A percentile compares a stretch with the other conserved stretches of the same genome.
These are phyloP conservation scores for Pantelozetes paolii DNA, from an alignment of 2,888 invertebrate species.

Conservation along the genomic window DNA sequence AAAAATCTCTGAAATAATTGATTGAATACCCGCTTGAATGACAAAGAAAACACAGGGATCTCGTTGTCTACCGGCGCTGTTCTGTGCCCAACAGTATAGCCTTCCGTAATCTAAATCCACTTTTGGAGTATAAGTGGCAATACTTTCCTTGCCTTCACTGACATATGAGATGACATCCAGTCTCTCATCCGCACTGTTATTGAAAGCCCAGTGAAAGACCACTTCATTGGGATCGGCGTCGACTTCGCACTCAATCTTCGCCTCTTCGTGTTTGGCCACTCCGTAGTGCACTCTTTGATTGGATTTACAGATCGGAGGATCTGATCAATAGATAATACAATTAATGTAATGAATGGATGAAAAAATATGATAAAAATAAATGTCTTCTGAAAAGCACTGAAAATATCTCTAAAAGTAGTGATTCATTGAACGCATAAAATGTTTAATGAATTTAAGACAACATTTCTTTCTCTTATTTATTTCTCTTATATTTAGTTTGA, in stretches of 20 bases:
- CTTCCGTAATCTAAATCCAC: constrained; percentile 45
- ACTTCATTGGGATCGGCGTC: constrained; percentile 48
- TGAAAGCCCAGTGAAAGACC: constrained; percentile 46
- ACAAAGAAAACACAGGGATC: constrained; percentile 47
- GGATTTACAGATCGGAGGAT: constrained; percentile 48
- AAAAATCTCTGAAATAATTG: no score
- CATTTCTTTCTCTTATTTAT: no score
- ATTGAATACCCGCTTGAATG: constrained; percentile 47
- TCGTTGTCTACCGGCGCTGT: constrained; percentile 46
- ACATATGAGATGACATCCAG: constrained; percentile 35
- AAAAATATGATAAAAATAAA: no score
- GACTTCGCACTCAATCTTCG: constrained; percentile 47
- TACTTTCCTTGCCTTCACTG: constrained; percentile 44
- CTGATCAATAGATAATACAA: constrained; percentile 41
- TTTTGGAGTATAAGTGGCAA: constrained; percentile 46
- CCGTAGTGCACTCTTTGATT: constrained; percentile 47
- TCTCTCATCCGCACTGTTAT: constrained; percentile 34
- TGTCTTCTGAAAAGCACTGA: no score
- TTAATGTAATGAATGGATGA: not conserved
- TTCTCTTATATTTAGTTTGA: no score
- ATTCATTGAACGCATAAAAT: no score
- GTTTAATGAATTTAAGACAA: no score
- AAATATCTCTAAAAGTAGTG: no score
- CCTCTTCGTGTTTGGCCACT: constrained; percentile 48
- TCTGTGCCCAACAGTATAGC: constrained; percentile 47